A percentile compares a stretch with the other conserved stretches of the same genome.
Conservation (phyloP, 2,113 vertebrate species). For the Psephotus haematonotus region DNA sequence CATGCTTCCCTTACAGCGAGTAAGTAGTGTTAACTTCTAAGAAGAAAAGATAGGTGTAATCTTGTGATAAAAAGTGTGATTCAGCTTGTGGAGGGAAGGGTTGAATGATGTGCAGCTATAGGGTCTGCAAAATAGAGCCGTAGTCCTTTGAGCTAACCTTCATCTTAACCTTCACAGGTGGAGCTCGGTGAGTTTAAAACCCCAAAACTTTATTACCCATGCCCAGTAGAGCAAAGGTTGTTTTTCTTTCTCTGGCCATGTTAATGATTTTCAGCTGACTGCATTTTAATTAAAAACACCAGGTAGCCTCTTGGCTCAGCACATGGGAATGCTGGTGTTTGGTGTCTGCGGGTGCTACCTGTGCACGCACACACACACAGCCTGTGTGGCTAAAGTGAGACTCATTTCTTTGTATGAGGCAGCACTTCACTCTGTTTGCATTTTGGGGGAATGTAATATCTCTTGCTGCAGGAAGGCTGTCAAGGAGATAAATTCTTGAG, state of each 20-base stretch:
- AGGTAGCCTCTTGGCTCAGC: conserved; percentile 33
- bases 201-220: conserved; percentile 62
- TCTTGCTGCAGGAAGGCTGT: not conserved
- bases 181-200: conserved; percentile 38
- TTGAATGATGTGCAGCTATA: not conserved
- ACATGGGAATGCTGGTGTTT: not conserved
- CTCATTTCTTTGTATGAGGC: not conserved
- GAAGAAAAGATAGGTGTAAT: not conserved
- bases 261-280: conserved; percentile 75
- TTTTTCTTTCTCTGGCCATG: conserved; percentile 50
- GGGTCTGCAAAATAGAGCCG: not conserved
- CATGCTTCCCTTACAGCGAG: not conserved
- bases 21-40: conserved; percentile 19
- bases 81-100: not conserved
- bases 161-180: conserved; percentile 56
- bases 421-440: rapidly evolving
- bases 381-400: not conserved
- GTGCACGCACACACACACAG: rapidly evolving
- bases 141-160: conserved; percentile 32
- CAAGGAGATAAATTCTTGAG: not conserved
- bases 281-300: conserved; percentile 75
- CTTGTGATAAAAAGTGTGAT: not conserved
- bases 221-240: conserved; percentile 48
- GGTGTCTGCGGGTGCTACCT: not conserved
- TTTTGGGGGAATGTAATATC: not conserved